A percentile compares a stretch with the other conserved stretches of the same genome.
These are phyloP conservation scores for Porphyrio hochstetteri DNA, from an alignment of 2,113 vertebrate genomes.

Conservation along the genomic window DNA sequence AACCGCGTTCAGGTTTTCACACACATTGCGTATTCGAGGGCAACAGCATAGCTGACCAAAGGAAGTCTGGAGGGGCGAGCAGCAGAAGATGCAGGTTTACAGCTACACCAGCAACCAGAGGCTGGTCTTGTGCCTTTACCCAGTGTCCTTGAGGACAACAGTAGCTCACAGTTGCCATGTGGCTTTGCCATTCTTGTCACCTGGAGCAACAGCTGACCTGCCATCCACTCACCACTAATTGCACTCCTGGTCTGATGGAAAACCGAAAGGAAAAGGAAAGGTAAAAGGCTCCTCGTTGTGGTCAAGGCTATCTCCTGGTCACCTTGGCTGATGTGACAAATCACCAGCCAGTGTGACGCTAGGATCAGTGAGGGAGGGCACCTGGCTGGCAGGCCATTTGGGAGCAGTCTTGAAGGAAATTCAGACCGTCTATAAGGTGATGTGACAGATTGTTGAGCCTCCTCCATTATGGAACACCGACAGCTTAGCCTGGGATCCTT, in stretches of 20 bases:
- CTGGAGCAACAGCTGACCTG: constrained; percentile 24
- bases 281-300: neutral
- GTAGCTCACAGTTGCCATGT: neutral
- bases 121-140: neutral
- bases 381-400: neutral
- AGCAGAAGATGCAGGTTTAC: constrained; percentile 46
- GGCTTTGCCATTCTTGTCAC: constrained; percentile 42
- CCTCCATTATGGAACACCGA: constrained; percentile 19
- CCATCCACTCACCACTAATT: neutral
- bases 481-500: constrained; percentile 34
- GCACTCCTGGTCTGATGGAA: constrained; percentile 11
- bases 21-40: constrained; percentile 59
- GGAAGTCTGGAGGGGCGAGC: constrained; percentile 36
- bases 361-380: neutral
- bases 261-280: constrained; percentile 38
- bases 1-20: constrained; percentile 66
- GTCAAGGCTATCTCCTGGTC: constrained; percentile 8
- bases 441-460: neutral
- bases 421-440: neutral
- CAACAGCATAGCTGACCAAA: constrained; percentile 57
- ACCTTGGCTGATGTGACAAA: constrained; percentile 11
- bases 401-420: neutral
- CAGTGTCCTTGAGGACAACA: constrained; percentile 19
- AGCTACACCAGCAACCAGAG: constrained; percentile 55
- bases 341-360: neutral